phyloP scores from a whole-genome alignment of 2,888 invertebrate genomes.

The Odontocolon sp. region DNA sequence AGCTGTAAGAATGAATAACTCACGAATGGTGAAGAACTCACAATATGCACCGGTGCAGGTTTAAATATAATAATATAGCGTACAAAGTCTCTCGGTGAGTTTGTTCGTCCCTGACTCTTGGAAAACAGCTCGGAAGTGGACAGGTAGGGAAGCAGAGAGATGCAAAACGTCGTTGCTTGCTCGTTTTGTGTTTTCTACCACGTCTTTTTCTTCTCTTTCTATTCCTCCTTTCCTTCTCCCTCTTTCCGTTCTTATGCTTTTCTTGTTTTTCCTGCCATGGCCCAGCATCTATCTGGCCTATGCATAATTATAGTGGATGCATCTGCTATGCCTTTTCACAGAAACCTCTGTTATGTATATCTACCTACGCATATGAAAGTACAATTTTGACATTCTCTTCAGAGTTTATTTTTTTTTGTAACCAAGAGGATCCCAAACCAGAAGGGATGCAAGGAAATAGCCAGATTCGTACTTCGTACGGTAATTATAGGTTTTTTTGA shows the following conservation, averaged over 20 bases:
- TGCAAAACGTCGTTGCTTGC: constrained; percentile 24
- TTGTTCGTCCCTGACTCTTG: constrained; percentile 6
- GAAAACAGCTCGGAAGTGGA: constrained; percentile 4
- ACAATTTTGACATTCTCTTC: not conserved
- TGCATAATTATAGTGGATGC: constrained; percentile 11
- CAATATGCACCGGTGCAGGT: not conserved
- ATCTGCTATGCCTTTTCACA: not conserved
- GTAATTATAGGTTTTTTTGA: constrained; percentile 16
- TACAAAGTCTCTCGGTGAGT: constrained; percentile 14
- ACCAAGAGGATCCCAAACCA: not conserved
- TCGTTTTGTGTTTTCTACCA: not conserved
- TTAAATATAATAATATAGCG: constrained; percentile 37
- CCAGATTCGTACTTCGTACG: not conserved
- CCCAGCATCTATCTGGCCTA: not conserved
- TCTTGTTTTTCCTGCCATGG: not conserved
- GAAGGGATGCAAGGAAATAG: not conserved
- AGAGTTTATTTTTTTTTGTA: not conserved
- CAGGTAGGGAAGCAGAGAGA: not conserved
- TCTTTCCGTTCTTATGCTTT: not conserved
- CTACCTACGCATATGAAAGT: not conserved
- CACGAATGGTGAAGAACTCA: constrained; percentile 9
- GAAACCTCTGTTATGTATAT: not conserved
- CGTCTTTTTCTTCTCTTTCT: not conserved
- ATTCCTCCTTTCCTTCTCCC: not conserved
- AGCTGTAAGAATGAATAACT: constrained; percentile 37